Percentiles rank a stretch among this genome's conserved stretches.
phyloP scores from a whole-genome alignment of 1,140 invertebrate genomes.

The Pseudomyrmex dendroicus region DNA sequence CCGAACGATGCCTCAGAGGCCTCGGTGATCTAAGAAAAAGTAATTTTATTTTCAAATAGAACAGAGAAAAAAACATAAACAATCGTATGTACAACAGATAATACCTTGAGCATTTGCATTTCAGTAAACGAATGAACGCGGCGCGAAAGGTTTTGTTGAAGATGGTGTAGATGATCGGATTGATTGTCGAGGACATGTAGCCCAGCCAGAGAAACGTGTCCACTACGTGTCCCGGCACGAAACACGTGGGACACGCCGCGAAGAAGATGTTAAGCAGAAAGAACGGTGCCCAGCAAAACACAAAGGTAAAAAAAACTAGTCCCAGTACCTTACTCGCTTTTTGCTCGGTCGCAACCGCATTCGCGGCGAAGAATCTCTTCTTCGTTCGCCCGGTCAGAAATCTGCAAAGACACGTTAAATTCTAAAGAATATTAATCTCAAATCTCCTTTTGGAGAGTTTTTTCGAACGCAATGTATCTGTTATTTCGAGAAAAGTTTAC shows the following conservation, averaged over 20 bases:
- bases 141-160: conserved; percentile 95
- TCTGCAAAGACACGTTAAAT: conserved; percentile 79
- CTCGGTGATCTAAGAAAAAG: conserved; percentile 85
- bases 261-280: conserved; percentile 94
- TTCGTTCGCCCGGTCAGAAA: conserved; percentile 89
- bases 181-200: conserved; percentile 94
- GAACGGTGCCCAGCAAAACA: conserved; percentile 96
- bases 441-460: neutral
- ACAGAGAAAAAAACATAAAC: too few relatives aligned
- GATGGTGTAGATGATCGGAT: conserved; percentile 94
- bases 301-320: conserved; percentile 95
- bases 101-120: conserved; percentile 91
- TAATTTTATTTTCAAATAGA: neutral
- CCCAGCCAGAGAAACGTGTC: conserved; percentile 94
- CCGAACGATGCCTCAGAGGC: conserved; percentile 87
- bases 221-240: conserved; percentile 90
- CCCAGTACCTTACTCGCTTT: conserved; percentile 94
- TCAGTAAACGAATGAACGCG: conserved; percentile 92
- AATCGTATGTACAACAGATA: neutral
- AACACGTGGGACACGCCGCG: conserved; percentile 89
- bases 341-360: conserved; percentile 92
- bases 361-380: conserved; percentile 89
- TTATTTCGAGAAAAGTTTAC: conserved; percentile 79
- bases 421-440: neutral
- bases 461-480: neutral